Conservation (phyloP, 2,797 vertebrate genomes). For the Semotilus atromaculatus region DNA sequence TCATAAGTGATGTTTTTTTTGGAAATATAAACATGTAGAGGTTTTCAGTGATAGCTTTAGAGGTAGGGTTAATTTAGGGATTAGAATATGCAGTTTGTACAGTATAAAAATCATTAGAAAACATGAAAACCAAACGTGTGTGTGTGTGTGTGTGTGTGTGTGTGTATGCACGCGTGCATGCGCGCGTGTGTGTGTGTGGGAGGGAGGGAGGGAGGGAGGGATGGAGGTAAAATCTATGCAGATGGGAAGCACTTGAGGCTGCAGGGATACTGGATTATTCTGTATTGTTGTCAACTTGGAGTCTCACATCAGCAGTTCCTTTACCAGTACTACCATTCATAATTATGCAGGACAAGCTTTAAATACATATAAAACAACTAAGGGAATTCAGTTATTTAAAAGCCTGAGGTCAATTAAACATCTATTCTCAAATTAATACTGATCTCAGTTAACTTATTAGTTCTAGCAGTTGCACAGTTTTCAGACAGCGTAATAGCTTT, state of each 20-base stretch:
- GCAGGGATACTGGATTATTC: slow-evolving; percentile 17
- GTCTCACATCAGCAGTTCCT: slow-evolving; percentile 16
- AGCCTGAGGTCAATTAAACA: background rate
- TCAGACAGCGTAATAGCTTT: background rate
- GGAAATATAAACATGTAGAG: no score
- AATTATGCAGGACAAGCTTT: slow-evolving; percentile 29
- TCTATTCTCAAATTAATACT: background rate
- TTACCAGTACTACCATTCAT: slow-evolving; percentile 21
- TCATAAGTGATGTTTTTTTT: no score
- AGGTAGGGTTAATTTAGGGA: no score
- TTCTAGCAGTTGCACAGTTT: background rate
- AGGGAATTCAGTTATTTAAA: background rate
- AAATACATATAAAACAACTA: background rate
- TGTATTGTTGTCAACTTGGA: background rate
- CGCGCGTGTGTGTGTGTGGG: no score
- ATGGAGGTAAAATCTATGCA: slow-evolving; percentile 27
- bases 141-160: background rate
- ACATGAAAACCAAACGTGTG: background rate
- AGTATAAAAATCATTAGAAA: no score
- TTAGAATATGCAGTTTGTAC: no score
- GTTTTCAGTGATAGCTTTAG: no score
- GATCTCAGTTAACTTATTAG: background rate
- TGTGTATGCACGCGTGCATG: no score
- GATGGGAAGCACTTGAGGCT: slow-evolving; percentile 22
- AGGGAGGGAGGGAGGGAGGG: no score